phyloP scores from a whole-genome alignment of 2,113 vertebrate genomes.

The Hydropotes inermis region DNA sequence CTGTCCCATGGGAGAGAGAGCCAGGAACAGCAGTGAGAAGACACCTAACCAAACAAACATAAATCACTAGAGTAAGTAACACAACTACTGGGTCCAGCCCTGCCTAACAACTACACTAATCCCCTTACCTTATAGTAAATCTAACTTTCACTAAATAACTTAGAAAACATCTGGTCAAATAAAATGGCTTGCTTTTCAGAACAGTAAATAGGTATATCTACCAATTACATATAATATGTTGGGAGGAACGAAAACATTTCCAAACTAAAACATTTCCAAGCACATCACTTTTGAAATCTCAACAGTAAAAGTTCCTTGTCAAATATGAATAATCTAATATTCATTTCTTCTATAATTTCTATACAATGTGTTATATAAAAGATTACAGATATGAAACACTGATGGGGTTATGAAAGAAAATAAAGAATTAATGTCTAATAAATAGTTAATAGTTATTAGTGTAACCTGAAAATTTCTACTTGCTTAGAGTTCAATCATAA shows the following conservation, averaged over 20 bases:
- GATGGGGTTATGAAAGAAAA: neutral
- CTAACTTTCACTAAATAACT: neutral
- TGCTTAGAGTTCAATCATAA: neutral
- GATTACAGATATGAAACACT: neutral
- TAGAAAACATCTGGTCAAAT: neutral
- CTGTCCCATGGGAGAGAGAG: neutral
- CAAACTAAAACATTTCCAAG: slow-evolving; percentile 8
- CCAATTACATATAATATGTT: neutral
- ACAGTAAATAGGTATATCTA: neutral
- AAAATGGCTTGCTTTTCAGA: neutral
- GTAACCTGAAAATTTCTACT: neutral
- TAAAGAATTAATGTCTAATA: neutral
- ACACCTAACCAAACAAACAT: neutral
- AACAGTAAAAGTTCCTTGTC: neutral
- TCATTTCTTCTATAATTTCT: neutral
- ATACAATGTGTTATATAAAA: neutral
- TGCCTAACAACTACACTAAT: neutral
- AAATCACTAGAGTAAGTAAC: neutral
- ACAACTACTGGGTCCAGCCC: neutral
- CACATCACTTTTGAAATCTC: neutral
- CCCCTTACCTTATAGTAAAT: neutral
- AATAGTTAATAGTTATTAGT: neutral
- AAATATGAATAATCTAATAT: neutral
- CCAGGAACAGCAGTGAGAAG: neutral
- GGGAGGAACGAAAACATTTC: neutral